These are phyloP conservation scores for Brachyhypopomus occidentalis DNA, from an alignment of 2,113 vertebrate genomes.

Conservation along the genomic window DNA sequence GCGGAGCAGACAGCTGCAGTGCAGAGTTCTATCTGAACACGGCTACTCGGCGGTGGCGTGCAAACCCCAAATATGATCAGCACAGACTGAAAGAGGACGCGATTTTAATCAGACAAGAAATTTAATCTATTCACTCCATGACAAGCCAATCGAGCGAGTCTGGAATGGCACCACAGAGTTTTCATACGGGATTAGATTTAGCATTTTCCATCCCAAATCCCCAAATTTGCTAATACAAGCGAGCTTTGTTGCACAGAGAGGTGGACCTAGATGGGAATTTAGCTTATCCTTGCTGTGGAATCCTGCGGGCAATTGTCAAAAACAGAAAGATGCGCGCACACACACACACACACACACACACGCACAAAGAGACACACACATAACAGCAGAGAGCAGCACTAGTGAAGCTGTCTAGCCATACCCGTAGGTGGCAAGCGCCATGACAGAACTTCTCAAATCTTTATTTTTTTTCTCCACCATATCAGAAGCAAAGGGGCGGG, in stretches of 20 bases:
- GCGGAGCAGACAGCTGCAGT: background rate
- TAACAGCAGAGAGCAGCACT: too few species aligned
- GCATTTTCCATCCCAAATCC: slow-evolving; percentile 46
- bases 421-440: too few species aligned
- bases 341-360: too few species aligned
- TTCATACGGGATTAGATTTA: slow-evolving; percentile 68
- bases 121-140: slow-evolving; percentile 68
- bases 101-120: slow-evolving; percentile 68
- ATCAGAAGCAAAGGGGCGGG: slow-evolving; percentile 6
- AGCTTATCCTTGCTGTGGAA: slow-evolving; percentile 8
- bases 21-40: slow-evolving; percentile 31
- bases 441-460: too few species aligned
- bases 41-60: slow-evolving; percentile 53
- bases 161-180: slow-evolving; percentile 62
- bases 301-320: background rate
- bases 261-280: slow-evolving; percentile 48
- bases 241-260: slow-evolving; percentile 52
- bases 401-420: too few species aligned
- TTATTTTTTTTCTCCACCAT: background rate
- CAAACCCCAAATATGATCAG: slow-evolving; percentile 62
- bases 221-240: slow-evolving; percentile 60
- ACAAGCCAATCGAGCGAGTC: slow-evolving; percentile 62
- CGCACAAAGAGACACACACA: too few species aligned
- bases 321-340: too few species aligned
- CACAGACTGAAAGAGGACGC: slow-evolving; percentile 44